Evolutionary conservation across 1,140 invertebrate genomes (phyloP).

Genomic region (Diachasmimorpha longicaudata): DNA sequence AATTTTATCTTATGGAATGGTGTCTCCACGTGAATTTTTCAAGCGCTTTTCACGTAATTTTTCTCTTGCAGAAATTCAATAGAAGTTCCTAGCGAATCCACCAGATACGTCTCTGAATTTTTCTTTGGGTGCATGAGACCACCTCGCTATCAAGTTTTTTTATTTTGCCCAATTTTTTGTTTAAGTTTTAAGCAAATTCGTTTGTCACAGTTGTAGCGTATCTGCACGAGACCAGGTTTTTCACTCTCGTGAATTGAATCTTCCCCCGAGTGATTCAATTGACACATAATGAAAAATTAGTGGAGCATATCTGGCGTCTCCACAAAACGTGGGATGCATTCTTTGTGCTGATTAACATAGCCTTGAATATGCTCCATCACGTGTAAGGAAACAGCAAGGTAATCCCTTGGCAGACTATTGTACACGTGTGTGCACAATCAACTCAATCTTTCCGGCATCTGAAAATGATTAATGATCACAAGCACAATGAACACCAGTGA

Average conservation of each 20-base stretch:
- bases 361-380: slow-evolving; percentile 3
- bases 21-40: no score
- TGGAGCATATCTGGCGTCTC: neutral
- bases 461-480: neutral
- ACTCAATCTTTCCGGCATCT: slow-evolving; percentile 1
- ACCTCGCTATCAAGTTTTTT: no score
- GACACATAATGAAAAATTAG: neutral
- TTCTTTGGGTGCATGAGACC: no score
- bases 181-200: no score
- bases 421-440: neutral
- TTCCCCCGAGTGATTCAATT: neutral
- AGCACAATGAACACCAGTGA: neutral
- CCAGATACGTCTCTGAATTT: no score
- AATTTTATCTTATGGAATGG: no score
- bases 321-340: neutral
- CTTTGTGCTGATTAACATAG: neutral
- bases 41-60: no score
- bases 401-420: neutral
- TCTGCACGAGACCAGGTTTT: no score
- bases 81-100: no score
- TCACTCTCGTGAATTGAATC: no score
- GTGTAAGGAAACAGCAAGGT: neutral
- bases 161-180: neutral
- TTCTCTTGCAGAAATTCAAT: no score
- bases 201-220: no score